Evolutionary conservation across 2,113 vertebrate genomes (phyloP).

Genomic region (Mugil cephalus): DNA sequence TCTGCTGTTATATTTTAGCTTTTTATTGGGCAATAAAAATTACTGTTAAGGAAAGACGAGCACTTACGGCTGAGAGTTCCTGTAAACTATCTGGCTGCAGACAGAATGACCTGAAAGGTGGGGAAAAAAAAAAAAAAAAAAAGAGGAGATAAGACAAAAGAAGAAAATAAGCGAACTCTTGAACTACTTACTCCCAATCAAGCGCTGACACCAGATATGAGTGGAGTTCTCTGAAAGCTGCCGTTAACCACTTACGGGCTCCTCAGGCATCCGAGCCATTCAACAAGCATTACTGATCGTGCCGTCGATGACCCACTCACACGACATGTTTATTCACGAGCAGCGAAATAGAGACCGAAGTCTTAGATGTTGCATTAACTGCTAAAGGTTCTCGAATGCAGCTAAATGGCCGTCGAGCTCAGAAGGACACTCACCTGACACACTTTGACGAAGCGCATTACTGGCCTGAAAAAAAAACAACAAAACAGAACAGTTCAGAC

Average conservation of each 20-base stretch:
- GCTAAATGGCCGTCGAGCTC: background rate
- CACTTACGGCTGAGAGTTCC: slow-evolving; percentile 63
- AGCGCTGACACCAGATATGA: background rate
- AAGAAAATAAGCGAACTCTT: slow-evolving; percentile 10
- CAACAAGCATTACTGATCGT: background rate
- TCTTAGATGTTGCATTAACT: background rate
- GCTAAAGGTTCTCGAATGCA: slow-evolving; percentile 4
- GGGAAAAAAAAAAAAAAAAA: background rate
- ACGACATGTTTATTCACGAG: slow-evolving; percentile 27
- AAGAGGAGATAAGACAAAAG: background rate
- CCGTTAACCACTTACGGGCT: slow-evolving; percentile 30
- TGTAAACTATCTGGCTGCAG: slow-evolving; percentile 50
- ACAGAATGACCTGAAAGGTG: slow-evolving; percentile 45
- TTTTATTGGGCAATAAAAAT: too few species aligned
- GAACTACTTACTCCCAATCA: background rate
- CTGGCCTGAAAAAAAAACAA: slow-evolving; percentile 81
- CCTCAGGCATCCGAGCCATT: slow-evolving; percentile 11
- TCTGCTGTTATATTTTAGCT: too few species aligned
- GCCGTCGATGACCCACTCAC: background rate
- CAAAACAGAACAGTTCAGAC: slow-evolving; percentile 38
- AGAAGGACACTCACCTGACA: slow-evolving; percentile 86
- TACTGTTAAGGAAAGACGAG: background rate
- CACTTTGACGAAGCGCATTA: slow-evolving; percentile 84
- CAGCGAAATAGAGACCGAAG: background rate
- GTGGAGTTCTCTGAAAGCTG: slow-evolving; percentile 16